These are phyloP conservation scores for Deilephila porcellus DNA, from an alignment of 2,888 invertebrate genomes.

Conservation along the genomic window DNA sequence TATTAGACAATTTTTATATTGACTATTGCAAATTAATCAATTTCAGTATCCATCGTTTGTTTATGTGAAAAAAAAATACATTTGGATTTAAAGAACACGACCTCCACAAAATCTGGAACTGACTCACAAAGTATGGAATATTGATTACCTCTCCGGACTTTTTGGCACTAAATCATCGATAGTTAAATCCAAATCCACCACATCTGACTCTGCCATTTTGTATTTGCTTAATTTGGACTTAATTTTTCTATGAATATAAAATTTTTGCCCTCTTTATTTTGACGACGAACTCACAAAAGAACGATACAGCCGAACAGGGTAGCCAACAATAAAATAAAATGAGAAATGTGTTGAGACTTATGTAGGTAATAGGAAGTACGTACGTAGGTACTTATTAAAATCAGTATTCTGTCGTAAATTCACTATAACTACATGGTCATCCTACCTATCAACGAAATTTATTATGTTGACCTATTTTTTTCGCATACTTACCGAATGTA, in stretches of 20 bases:
- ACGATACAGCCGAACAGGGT: slow-evolving; percentile 32
- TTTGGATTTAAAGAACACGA: neutral
- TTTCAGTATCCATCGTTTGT: neutral
- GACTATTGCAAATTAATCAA: neutral
- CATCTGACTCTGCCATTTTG: slow-evolving; percentile 76
- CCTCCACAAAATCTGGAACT: slow-evolving; percentile 14
- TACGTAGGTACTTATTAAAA: too few relatives aligned
- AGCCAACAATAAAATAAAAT: neutral
- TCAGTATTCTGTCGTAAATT: too few relatives aligned
- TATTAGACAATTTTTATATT: too few relatives aligned
- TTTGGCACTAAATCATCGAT: slow-evolving; percentile 81
- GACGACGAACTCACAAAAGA: slow-evolving; percentile 72
- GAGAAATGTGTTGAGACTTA: too few relatives aligned
- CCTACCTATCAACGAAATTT: too few relatives aligned
- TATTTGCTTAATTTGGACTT: slow-evolving; percentile 49
- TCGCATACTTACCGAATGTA: too few relatives aligned
- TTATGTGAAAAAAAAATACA: neutral
- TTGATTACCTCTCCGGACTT: slow-evolving; percentile 76
- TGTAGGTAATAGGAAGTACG: too few relatives aligned
- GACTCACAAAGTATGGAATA: slow-evolving; percentile 12
- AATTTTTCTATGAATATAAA: slow-evolving; percentile 47
- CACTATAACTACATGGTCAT: too few relatives aligned
- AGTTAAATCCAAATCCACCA: slow-evolving; percentile 75
- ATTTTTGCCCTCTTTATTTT: slow-evolving; percentile 63
- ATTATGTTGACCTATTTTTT: too few relatives aligned